Percentiles rank a stretch among this genome's conserved stretches.
phyloP scores from a whole-genome alignment of 2,797 vertebrate genomes.

The Bradypodion ventrale region DNA sequence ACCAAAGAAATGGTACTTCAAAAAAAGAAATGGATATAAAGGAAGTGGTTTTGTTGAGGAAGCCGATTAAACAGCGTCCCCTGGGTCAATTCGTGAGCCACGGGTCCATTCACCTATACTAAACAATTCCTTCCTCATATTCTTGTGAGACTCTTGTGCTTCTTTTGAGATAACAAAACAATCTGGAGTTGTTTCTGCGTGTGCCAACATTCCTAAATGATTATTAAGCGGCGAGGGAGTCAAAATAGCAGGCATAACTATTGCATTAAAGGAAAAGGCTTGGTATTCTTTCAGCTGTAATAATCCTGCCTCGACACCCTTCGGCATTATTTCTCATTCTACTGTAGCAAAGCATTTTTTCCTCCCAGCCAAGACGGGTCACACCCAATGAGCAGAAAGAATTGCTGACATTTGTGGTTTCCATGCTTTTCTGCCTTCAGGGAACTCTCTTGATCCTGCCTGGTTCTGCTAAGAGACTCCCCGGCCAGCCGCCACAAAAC shows the following conservation, averaged over 20 bases:
- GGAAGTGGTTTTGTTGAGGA: background rate
- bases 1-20: background rate
- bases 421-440: conserved; percentile 1
- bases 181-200: background rate
- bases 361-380: background rate
- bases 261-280: background rate
- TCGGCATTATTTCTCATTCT: too few relatives aligned
- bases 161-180: too few relatives aligned
- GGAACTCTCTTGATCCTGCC: background rate
- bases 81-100: background rate
- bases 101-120: background rate
- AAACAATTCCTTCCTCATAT: background rate
- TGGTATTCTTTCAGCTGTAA: background rate
- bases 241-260: background rate
- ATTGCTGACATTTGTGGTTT: background rate
- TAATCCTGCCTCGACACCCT: background rate
- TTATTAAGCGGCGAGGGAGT: background rate
- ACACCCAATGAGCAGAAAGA: background rate
- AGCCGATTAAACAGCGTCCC: background rate
- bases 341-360: background rate
- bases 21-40: background rate
- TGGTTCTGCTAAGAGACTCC: background rate
- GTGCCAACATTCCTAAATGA: background rate
- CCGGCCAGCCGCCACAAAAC: background rate
- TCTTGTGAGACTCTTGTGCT: background rate